Base-by-base conservation (phyloP, 2,888 invertebrate species). In the Pilophorus perplexus region DNA sequence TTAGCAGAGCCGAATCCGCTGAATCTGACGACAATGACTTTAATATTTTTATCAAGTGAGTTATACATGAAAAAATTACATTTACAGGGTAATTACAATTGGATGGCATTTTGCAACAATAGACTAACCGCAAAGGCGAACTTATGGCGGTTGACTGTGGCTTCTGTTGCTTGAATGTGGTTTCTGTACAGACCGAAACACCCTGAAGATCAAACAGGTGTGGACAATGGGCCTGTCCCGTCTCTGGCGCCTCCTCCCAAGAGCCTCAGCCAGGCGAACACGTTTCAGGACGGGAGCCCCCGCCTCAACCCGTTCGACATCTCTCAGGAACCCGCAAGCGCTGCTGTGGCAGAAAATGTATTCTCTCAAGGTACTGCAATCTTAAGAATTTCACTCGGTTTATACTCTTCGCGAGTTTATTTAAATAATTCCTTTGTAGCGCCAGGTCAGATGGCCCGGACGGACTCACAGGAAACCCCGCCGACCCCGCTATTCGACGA, bases 401-500 rank as follows among this genome's bases (percentile, higher is more conserved):
- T n/a, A n/a, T n/a, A n/a, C n/a, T n/a, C n/a, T n/a, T n/a, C n/a
- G n/a, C n/a, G n/a, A n/a, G n/a, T n/a, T n/a, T n/a, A n/a, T n/a
- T n/a, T n/a, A n/a, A n/a, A n/a, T n/a, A n/a, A n/a, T n/a, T n/a
- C n/a, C n/a, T n/a, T n/a, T n/a, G n/a, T n/a, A n/a, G n/a, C n/a
- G n/a, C n/a, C n/a, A n/a, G n/a, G 52, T 55, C 71, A 68, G 28
- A 37, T 76, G 37, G 73, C 75, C 64, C 68, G 77, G 60, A 76
- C 77, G 0, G 79, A 80, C 73, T 86, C 85, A 1, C 82, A 87
- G 78, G 92, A 92, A 77, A 89, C 90, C 1, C 93, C 93, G 28
- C 90, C 91, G n/a, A 93, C 93, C 10, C 94, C 94, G 10, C 81
- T 96, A 23, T 96, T 89, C 77, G 96, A 96, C 76, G 95, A 95